Conservation (phyloP, 2,113 vertebrate species). For the Rhabdornis inornatus region DNA sequence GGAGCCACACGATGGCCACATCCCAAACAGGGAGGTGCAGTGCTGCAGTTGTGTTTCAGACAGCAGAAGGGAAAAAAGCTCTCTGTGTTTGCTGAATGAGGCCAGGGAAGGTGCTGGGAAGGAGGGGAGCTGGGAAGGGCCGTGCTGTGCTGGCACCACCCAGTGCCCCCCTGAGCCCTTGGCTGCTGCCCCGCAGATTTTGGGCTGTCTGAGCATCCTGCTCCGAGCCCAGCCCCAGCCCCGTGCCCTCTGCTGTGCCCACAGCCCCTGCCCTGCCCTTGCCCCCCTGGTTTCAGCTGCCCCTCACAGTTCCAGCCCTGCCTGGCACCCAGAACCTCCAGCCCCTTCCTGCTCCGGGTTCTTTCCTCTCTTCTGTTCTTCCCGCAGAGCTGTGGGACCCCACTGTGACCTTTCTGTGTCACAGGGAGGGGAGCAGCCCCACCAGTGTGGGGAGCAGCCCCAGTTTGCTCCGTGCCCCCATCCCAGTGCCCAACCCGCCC, state of each 20-base stretch:
- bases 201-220: background rate
- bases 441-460: background rate
- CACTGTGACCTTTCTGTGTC: background rate
- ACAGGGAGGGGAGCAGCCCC: background rate
- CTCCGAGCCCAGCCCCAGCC: background rate
- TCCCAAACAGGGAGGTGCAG: background rate
- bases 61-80: background rate
- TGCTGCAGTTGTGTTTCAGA: accelerated
- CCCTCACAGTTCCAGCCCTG: slow-evolving; percentile 5
- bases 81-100: accelerated
- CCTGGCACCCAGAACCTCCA: background rate
- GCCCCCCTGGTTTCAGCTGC: background rate
- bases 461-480: background rate
- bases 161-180: background rate
- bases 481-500: background rate
- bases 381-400: background rate
- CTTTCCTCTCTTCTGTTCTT: background rate
- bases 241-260: too few relatives aligned
- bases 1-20: accelerated
- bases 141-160: background rate
- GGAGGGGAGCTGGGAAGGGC: background rate
- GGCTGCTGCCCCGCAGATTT: background rate
- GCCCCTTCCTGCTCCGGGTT: background rate
- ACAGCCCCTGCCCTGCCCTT: background rate
- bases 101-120: too few relatives aligned